These are phyloP conservation scores for Mellivora capensis DNA, from an alignment of 2,113 vertebrate species.

Conservation along the genomic window DNA sequence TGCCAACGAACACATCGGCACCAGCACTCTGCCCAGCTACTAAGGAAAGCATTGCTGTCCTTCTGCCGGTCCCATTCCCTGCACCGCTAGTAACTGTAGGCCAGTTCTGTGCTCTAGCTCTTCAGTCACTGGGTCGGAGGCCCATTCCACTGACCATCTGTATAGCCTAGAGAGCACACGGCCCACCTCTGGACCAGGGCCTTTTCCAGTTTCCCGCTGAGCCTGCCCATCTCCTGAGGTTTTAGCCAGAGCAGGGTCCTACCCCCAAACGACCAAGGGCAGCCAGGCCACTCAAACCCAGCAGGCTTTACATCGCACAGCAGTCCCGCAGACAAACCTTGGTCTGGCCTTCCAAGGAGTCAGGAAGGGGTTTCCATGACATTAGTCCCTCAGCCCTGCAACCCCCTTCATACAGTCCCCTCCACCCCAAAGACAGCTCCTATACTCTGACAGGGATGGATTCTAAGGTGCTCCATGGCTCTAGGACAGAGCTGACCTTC, in stretches of 20 bases:
- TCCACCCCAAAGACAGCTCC: not conserved
- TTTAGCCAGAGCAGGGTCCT: not conserved
- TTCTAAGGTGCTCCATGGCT: not conserved
- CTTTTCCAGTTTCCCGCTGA: not conserved
- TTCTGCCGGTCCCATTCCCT: rapidly evolving
- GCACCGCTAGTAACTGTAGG: not conserved
- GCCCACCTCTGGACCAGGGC: not conserved
- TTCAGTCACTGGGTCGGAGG: not conserved
- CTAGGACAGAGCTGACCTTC: not conserved
- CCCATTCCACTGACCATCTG: not conserved
- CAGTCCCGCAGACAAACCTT: not conserved
- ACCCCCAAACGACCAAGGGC: not conserved
- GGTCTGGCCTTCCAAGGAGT: not conserved
- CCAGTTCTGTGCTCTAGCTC: not conserved
- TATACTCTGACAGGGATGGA: not conserved
- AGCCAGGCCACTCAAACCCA: not conserved
- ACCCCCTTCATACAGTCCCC: not conserved
- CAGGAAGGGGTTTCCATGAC: not conserved
- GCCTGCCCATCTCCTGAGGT: not conserved
- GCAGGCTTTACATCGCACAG: not conserved
- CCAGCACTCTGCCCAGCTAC: not conserved
- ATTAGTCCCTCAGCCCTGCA: not conserved
- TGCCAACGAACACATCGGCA: not conserved
- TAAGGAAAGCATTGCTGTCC: not conserved
- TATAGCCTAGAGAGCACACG: not conserved